Conservation (phyloP, 1,140 invertebrate genomes). For the Melipona quadrifasciata region DNA sequence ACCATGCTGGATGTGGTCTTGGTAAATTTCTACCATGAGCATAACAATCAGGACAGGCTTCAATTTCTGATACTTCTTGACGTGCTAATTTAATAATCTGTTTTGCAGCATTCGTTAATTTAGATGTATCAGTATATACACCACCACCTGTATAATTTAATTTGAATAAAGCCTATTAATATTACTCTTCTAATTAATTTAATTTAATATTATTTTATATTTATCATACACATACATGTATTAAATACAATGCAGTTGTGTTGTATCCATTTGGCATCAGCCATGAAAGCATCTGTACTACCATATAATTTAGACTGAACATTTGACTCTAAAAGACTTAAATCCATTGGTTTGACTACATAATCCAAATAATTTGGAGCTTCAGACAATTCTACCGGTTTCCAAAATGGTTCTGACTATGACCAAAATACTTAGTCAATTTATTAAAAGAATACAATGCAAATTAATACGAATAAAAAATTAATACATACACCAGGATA, state of each 20-base stretch:
- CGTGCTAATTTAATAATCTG: conserved; percentile 91
- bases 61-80: conserved; percentile 94
- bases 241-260: conserved; percentile 96
- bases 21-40: conserved; percentile 87
- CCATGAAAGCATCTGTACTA: conserved; percentile 93
- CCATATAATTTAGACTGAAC: conserved; percentile 91
- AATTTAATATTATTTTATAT: conserved; percentile 4
- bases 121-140: conserved; percentile 86
- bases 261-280: conserved; percentile 95
- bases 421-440: conserved; percentile 57
- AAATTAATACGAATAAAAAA: conserved; percentile 3
- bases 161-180: conserved; percentile 12
- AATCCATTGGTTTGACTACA: conserved; percentile 93
- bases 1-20: conserved; percentile 91
- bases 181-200: neutral
- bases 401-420: conserved; percentile 88
- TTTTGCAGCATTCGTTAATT: conserved; percentile 90
- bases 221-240: conserved; percentile 85
- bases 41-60: conserved; percentile 97
- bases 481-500: conserved; percentile 86
- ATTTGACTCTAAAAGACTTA: conserved; percentile 89
- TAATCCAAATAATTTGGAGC: conserved; percentile 90
- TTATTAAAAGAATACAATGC: conserved; percentile 10
- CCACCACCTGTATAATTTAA: conserved; percentile 71
- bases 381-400: conserved; percentile 86